Evolutionary conservation across 23 tunicate genomes (phyloP).

Genomic region (Styela clava): DNA sequence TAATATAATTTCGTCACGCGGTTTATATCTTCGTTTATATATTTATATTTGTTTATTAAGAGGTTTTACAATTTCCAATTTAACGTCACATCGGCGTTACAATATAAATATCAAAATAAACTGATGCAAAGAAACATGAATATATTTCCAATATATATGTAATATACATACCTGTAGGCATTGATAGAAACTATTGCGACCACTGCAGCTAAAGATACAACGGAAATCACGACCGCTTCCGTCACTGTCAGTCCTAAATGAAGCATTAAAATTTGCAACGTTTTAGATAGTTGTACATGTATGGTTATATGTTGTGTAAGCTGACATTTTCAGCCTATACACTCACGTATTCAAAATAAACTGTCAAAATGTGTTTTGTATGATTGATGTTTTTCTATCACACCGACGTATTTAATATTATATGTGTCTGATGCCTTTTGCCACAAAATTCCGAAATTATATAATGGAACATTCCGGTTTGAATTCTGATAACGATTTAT

Average conservation of each 20-base stretch:
- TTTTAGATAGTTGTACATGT: too few relatives aligned
- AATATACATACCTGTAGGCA: conserved; percentile 48
- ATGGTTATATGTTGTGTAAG: too few relatives aligned
- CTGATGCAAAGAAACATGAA: too few relatives aligned
- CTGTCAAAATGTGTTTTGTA: neutral
- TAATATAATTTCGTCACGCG: too few relatives aligned
- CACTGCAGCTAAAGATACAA: conserved; percentile 47
- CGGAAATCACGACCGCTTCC: conserved; percentile 52
- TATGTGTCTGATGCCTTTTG: neutral
- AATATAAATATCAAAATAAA: too few relatives aligned
- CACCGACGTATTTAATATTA: neutral
- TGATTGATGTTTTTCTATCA: neutral
- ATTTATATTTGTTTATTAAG: too few relatives aligned
- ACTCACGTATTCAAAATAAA: too few relatives aligned
- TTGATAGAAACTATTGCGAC: conserved; percentile 42
- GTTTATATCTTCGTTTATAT: too few relatives aligned
- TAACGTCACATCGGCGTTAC: too few relatives aligned
- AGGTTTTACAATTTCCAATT: too few relatives aligned
- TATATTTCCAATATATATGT: neutral
- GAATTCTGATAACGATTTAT: too few relatives aligned
- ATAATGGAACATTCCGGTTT: neutral
- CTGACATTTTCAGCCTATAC: too few relatives aligned
- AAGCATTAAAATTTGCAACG: neutral
- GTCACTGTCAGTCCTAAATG: conserved; percentile 48
- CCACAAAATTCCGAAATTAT: neutral